Conservation (phyloP, 1,140 invertebrate species). For the Homarus americanus region DNA sequence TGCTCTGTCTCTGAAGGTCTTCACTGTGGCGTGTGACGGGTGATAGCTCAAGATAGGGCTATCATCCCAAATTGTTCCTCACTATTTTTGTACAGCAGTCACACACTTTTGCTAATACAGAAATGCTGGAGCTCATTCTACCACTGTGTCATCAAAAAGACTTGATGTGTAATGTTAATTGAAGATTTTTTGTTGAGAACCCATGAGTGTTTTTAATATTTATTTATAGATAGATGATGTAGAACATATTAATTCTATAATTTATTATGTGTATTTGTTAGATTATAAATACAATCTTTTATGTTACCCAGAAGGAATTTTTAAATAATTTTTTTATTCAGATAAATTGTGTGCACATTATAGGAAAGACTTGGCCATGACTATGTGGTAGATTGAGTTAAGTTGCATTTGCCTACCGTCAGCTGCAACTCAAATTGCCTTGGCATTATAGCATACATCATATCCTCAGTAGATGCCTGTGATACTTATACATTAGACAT, state of each 20-base stretch:
- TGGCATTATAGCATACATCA: constrained; percentile 16
- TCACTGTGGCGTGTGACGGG: constrained; percentile 37
- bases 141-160: background rate
- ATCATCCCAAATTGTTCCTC: background rate
- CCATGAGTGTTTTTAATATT: no score
- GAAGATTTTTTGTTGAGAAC: no score
- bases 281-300: no score
- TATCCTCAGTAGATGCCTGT: background rate
- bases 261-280: no score
- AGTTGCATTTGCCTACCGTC: constrained; percentile 13
- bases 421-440: background rate
- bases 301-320: no score
- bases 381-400: constrained; percentile 25
- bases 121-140: constrained; percentile 6
- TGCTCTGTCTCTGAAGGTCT: constrained; percentile 34
- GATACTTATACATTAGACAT: background rate
- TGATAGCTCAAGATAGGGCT: constrained; percentile 21
- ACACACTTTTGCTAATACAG: constrained; percentile 11
- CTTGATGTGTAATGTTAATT: background rate
- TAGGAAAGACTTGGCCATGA: no score
- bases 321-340: no score
- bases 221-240: no score
- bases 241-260: no score
- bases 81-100: constrained; percentile 1
- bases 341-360: no score